A percentile compares a stretch with the other conserved stretches of the same genome.
phyloP scores from a whole-genome alignment of 2,113 vertebrate species.

The Trichechus manatus region DNA sequence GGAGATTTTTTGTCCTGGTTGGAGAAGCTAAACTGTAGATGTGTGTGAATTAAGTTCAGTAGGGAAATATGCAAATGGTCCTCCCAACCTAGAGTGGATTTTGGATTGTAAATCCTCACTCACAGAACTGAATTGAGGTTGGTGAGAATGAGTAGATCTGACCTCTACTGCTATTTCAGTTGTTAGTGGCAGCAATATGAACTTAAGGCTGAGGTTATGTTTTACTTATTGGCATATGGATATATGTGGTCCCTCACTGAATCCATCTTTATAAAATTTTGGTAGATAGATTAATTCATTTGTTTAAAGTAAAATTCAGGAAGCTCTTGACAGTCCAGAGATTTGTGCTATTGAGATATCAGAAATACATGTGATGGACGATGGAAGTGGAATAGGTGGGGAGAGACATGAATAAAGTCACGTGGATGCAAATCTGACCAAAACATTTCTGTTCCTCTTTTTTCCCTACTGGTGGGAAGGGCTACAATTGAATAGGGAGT shows the following conservation, averaged over 20 bases:
- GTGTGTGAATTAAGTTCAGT: neutral
- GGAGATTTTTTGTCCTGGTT: neutral
- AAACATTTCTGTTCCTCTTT: neutral
- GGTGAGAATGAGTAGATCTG: neutral
- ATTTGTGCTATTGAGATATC: neutral
- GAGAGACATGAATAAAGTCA: neutral
- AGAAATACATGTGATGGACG: neutral
- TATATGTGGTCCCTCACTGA: neutral
- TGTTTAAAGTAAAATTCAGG: conserved; percentile 19
- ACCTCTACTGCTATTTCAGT: neutral
- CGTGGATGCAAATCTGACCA: neutral
- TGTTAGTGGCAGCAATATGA: neutral
- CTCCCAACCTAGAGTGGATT: neutral
- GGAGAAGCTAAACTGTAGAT: neutral
- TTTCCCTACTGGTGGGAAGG: neutral
- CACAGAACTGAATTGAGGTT: neutral
- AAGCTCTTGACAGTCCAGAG: neutral
- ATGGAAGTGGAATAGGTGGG: neutral
- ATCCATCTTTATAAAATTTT: conserved; percentile 21
- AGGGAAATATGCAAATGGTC: neutral
- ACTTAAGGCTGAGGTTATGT: neutral
- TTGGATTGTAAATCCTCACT: neutral
- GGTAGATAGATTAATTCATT: neutral
- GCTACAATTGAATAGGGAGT: neutral
- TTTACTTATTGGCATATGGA: neutral